These are phyloP conservation scores for Himalopsyche japonica DNA, from an alignment of 2,888 invertebrate species.

Conservation along the genomic window DNA sequence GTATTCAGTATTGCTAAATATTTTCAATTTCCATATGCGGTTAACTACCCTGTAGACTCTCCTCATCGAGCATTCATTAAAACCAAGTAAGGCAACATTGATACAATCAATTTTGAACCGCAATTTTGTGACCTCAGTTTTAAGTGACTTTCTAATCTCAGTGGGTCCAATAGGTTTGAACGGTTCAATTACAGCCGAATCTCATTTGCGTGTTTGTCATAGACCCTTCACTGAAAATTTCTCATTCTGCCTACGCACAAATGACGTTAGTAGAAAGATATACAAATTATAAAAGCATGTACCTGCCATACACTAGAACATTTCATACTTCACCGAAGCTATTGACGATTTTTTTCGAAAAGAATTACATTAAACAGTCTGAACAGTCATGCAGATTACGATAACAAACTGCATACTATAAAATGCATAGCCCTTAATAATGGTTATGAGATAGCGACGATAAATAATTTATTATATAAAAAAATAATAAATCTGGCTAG, in stretches of 20 bases:
- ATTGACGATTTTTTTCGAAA: too few species aligned
- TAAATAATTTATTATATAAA: too few species aligned
- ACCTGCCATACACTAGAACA: too few species aligned
- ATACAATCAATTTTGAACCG: not conserved
- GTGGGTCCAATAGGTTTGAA: not conserved
- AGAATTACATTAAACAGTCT: too few species aligned
- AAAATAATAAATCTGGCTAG: too few species aligned
- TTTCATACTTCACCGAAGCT: too few species aligned
- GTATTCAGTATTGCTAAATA: not conserved
- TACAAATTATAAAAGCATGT: too few species aligned
- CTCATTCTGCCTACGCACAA: not conserved
- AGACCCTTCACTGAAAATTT: not conserved
- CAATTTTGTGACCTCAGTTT: not conserved
- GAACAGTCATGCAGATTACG: too few species aligned
- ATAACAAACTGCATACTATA: too few species aligned
- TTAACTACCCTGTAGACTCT: not conserved
- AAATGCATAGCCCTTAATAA: too few species aligned
- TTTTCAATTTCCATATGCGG: not conserved
- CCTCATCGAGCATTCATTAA: not conserved
- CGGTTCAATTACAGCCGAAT: not conserved
- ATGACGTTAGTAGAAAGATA: too few species aligned
- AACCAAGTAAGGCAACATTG: not conserved
- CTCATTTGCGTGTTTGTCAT: conserved; percentile 4
- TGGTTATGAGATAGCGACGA: too few species aligned
- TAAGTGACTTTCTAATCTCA: not conserved